Evolutionary conservation across 2,888 invertebrate species (phyloP).

Genomic region (Malthinus seriepunctatus): DNA sequence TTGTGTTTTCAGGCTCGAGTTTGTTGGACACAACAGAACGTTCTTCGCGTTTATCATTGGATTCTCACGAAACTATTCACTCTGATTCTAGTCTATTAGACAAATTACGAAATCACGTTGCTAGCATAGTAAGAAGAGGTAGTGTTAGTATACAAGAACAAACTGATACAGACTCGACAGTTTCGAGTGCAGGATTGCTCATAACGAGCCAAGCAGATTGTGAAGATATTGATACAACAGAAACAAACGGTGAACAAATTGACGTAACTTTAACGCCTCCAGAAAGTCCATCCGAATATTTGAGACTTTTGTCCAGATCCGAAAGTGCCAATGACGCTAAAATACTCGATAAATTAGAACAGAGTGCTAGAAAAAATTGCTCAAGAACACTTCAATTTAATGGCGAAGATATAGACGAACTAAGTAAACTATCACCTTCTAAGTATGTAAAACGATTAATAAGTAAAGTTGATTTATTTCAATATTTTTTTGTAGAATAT

Average conservation of each 20-base stretch:
- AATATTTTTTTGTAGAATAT: conserved; percentile 56
- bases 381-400: conserved; percentile 62
- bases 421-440: conserved; percentile 25
- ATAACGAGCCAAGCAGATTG: conserved; percentile 21
- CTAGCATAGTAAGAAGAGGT: conserved; percentile 64
- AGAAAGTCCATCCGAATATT: conserved; percentile 64
- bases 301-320: conserved; percentile 64
- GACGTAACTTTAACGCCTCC: conserved; percentile 52
- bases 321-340: conserved; percentile 82
- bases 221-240: conserved; percentile 24
- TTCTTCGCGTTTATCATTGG: conserved; percentile 51
- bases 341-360: conserved; percentile 71
- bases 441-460: conserved; percentile 19
- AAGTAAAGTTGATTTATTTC: background rate
- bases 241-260: conserved; percentile 32
- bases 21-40: conserved; percentile 48
- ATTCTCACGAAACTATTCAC: conserved; percentile 51
- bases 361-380: conserved; percentile 57
- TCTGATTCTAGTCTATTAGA: conserved; percentile 57
- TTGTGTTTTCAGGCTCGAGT: conserved; percentile 44
- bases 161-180: conserved; percentile 35
- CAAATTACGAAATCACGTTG: conserved; percentile 61
- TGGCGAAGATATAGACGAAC: conserved; percentile 50
- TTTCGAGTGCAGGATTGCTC: conserved; percentile 27
- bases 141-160: conserved; percentile 43